Evolutionary conservation across 1,140 invertebrate genomes (phyloP).

Genomic region (Dinothrombium tinctorium): DNA sequence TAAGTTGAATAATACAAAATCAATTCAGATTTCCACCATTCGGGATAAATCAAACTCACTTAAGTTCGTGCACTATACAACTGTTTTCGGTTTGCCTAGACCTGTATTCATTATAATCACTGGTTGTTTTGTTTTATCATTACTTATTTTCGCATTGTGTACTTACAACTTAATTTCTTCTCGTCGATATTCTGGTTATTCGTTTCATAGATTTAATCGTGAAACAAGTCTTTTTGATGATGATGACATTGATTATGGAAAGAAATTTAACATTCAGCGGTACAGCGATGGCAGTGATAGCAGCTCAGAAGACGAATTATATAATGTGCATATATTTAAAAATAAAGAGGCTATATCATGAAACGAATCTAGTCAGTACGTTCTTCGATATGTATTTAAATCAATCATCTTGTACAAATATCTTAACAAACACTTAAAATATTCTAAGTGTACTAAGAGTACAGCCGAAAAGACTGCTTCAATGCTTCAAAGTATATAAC

Average conservation of each 20-base stretch:
- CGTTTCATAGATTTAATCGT: not conserved
- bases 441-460: too few species aligned
- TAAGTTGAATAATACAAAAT: too few species aligned
- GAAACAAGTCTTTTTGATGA: conserved; percentile 3
- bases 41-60: too few species aligned
- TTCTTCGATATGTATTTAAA: too few species aligned
- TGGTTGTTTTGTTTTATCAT: not conserved
- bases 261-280: not conserved
- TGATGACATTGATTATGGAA: conserved; percentile 2
- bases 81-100: not conserved
- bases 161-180: conserved; percentile 2
- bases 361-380: too few species aligned
- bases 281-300: conserved; percentile 9
- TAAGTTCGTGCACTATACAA: too few species aligned
- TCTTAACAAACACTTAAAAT: too few species aligned
- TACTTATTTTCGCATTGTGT: not conserved
- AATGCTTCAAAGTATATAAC: not conserved
- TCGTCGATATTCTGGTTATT: not conserved
- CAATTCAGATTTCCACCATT: too few species aligned
- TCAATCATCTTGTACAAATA: too few species aligned
- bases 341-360: not conserved
- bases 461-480: not conserved
- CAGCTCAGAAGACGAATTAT: conserved; percentile 14
- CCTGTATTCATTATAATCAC: not conserved
- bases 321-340: conserved; percentile 13